Base-by-base conservation (phyloP, 2,113 vertebrate genomes). In the Corythornis madagascariensis region DNA sequence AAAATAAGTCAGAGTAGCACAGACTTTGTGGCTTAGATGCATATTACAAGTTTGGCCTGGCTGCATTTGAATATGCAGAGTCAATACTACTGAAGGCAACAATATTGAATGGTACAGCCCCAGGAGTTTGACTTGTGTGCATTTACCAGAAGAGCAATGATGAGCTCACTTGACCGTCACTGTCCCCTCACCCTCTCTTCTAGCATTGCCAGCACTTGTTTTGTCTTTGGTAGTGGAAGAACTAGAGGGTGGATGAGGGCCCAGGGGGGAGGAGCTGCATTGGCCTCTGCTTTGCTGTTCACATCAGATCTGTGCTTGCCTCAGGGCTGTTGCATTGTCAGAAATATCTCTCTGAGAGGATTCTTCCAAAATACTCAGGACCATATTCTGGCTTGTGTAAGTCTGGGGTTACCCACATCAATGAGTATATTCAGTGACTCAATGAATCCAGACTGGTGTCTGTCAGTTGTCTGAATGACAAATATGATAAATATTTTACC, bases 171-270 rank as follows among this genome's bases (percentile, higher is more conserved):
- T 63, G 70, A 1, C 29, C 26, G 7, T 14, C 21, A 1, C 24
- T 2, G 0, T 55, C 7, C 42, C 45, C 45, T 77, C 31, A 7
- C 76, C 33, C 35, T 77, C 61, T 45, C 29, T 40, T 53, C 53
- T 42, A 55, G 42, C 4, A 0, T 3, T 82, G 9, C 29, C 66
- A 78, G 47, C 31, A 67, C 4, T 0, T 0, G 0, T 15, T 82
- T 15, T 82, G 16, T 38, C 14, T 25, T 52, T 0, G 0, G 31
- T 9, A 16, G 4, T 0, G 19, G 33, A 75, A 38, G 38, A 63
- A 45, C 11, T 9, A 59, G 20, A 33, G 42, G 7, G 9, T 31
- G 22, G 31, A 26, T 16, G 26, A 61, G 52, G 19, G 28, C 7
- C 6, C 15, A 13, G 50, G 29, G 13, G 18, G 9, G 6, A 61